Conservation (phyloP, 1,140 invertebrate genomes). For the Dryas iulia region DNA sequence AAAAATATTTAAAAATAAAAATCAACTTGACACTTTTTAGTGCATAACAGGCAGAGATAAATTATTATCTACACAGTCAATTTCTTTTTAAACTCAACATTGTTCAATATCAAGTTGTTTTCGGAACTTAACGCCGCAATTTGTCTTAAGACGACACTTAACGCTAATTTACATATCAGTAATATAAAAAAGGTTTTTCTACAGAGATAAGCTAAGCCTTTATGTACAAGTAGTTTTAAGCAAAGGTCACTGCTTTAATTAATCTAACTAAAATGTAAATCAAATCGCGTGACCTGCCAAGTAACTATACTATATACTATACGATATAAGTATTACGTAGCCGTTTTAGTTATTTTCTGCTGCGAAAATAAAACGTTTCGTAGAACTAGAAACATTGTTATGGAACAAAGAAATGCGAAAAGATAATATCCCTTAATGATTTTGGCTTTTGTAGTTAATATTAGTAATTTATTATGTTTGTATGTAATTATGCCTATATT, state of each 20-base stretch:
- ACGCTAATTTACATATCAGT: background rate
- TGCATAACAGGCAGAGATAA: too few species aligned
- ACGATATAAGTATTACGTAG: too few species aligned
- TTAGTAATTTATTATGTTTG: background rate
- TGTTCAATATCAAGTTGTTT: too few species aligned
- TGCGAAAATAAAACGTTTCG: background rate
- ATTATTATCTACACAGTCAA: too few species aligned
- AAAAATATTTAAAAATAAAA: too few species aligned
- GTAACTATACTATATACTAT: background rate
- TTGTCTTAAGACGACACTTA: too few species aligned
- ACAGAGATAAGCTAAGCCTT: background rate
- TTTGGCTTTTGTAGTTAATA: too few species aligned
- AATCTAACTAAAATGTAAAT: slow-evolving; percentile 14
- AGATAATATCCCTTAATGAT: too few species aligned
- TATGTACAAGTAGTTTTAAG: slow-evolving; percentile 1
- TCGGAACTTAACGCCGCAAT: too few species aligned
- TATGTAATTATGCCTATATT: too few species aligned
- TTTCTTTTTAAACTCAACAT: too few species aligned
- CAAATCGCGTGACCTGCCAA: slow-evolving; percentile 14
- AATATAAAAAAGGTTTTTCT: background rate
- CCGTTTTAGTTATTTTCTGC: background rate
- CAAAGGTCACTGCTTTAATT: slow-evolving; percentile 17
- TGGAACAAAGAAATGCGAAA: background rate
- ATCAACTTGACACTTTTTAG: too few species aligned
- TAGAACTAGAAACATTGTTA: background rate